Evolutionary conservation across 2,888 invertebrate species (phyloP).

Genomic region (Gibbula magus): DNA sequence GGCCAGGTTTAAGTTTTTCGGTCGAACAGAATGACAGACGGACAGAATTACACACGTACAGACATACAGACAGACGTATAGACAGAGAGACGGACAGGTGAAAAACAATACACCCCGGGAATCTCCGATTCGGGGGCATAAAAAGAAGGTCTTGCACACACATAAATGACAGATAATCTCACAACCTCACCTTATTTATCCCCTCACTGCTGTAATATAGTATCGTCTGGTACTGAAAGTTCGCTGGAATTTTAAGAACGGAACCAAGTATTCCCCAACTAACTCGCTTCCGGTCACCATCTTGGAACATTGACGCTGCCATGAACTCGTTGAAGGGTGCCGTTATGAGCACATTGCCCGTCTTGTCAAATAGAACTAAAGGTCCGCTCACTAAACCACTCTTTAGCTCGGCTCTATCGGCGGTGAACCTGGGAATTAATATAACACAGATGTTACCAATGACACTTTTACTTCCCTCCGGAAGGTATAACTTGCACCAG

Average conservation of each 20-base stretch:
- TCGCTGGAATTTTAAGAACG: constrained; percentile 42
- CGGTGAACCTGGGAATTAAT: background rate
- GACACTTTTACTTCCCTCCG: too few species aligned
- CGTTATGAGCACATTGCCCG: constrained; percentile 49
- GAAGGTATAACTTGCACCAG: too few species aligned
- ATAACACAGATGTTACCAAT: too few species aligned
- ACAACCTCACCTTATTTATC: constrained; percentile 36
- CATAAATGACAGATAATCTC: too few species aligned
- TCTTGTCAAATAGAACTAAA: constrained; percentile 54
- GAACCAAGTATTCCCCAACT: constrained; percentile 63
- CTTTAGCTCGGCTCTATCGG: constrained; percentile 24
- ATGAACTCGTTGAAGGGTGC: constrained; percentile 59
- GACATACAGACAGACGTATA: too few species aligned
- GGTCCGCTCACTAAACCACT: constrained; percentile 59
- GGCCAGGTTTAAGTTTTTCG: too few species aligned
- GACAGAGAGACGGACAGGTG: too few species aligned
- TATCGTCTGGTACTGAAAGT: constrained; percentile 25
- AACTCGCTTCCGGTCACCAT: constrained; percentile 41
- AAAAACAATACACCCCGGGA: too few species aligned
- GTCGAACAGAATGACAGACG: too few species aligned
- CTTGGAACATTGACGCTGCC: constrained; percentile 51
- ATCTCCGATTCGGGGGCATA: too few species aligned
- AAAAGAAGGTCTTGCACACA: too few species aligned
- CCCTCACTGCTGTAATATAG: constrained; percentile 36
- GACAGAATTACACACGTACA: too few species aligned